phyloP scores from a whole-genome alignment of 2,888 invertebrate species.

The Lasioglossum pauxillum region DNA sequence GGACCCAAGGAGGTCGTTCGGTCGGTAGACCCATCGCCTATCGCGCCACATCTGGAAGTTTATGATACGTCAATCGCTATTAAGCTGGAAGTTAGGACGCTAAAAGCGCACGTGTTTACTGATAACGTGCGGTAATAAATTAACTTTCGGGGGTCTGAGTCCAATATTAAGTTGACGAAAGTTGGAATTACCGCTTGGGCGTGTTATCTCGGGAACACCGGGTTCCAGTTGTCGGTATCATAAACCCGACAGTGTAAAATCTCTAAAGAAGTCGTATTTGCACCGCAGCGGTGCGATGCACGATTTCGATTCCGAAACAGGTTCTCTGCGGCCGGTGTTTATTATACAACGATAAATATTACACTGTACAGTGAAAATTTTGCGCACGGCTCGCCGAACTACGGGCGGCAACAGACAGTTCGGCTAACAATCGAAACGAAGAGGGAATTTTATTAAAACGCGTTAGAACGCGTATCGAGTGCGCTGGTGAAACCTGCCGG shows the following conservation, averaged over 20 bases:
- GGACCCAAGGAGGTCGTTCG: background rate
- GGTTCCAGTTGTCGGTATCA: background rate
- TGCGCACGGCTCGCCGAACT: background rate
- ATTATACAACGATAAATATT: background rate
- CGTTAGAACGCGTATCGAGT: constrained; percentile 23
- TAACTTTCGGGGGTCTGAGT: background rate
- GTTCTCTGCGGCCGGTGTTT: background rate
- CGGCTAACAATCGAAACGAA: constrained; percentile 33
- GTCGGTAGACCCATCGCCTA: background rate
- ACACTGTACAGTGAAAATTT: constrained; percentile 12
- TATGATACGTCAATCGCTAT: constrained; percentile 4
- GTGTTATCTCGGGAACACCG: background rate
- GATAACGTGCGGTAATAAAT: background rate
- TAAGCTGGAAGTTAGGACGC: background rate
- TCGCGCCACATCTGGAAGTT: constrained; percentile 8
- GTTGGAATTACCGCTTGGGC: background rate
- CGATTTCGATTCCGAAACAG: background rate
- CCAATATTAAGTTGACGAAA: constrained; percentile 4
- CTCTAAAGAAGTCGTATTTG: background rate
- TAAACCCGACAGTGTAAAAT: background rate
- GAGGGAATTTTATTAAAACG: constrained; percentile 34
- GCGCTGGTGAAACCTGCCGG: constrained; percentile 7
- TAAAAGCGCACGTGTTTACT: constrained; percentile 1
- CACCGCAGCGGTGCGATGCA: background rate
- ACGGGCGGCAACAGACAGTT: background rate